phyloP scores from a whole-genome alignment of 2,888 invertebrate genomes.

The Caenorhabditis sp. region DNA sequence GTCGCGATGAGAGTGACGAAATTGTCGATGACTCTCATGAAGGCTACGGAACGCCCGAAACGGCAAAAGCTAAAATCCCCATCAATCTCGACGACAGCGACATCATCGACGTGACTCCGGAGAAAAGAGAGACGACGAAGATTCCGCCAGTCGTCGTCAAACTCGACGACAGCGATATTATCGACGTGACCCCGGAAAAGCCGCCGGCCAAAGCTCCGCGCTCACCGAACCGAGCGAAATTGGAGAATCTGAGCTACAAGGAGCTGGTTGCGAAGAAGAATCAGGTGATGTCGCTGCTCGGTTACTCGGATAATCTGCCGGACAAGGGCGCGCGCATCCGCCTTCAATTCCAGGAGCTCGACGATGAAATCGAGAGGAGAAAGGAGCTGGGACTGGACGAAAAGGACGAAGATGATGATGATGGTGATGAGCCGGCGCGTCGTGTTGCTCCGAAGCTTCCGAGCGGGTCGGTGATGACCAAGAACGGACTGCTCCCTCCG shows the following conservation, averaged over 20 bases:
- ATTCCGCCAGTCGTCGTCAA: not conserved
- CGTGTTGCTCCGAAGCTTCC: conserved; percentile 39
- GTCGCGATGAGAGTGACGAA: too few relatives aligned
- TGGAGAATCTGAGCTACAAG: conserved; percentile 7
- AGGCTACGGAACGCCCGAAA: too few relatives aligned
- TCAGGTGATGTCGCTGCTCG: conserved; percentile 21
- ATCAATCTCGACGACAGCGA: not conserved
- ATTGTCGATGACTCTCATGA: too few relatives aligned
- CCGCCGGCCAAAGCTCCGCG: not conserved
- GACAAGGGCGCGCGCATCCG: conserved; percentile 29
- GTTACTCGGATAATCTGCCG: conserved; percentile 15
- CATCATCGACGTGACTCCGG: not conserved
- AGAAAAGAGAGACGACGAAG: not conserved
- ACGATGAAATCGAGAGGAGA: conserved; percentile 44
- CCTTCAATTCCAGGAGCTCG: conserved; percentile 31
- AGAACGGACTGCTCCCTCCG: conserved; percentile 31
- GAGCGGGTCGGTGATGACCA: not conserved
- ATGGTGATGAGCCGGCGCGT: conserved; percentile 20
- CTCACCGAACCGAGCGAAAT: conserved; percentile 1
- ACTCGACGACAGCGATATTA: conserved; percentile 25
- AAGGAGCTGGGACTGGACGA: conserved; percentile 9
- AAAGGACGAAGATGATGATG: conserved; percentile 1
- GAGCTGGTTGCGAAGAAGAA: conserved; percentile 28
- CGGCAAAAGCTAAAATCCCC: too few relatives aligned
- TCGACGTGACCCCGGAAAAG: conserved; percentile 18